These are phyloP conservation scores for Ascaphus truei DNA, from an alignment of 2,113 vertebrate genomes.

Conservation along the genomic window DNA sequence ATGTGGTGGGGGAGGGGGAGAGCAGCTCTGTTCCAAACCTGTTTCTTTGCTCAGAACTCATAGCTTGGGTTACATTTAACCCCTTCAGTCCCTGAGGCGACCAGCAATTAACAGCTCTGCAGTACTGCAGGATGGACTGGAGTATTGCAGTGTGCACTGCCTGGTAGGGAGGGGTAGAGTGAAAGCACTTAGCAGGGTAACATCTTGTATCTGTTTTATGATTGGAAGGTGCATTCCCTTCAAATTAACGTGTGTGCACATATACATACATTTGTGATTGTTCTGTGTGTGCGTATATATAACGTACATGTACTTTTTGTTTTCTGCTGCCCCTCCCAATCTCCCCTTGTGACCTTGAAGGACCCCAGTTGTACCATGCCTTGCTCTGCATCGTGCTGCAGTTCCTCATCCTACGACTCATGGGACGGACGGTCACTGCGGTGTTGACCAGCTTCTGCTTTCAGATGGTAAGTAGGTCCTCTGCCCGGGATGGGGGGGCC, in stretches of 20 bases:
- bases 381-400: slow-evolving; percentile 81
- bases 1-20: too few relatives aligned
- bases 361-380: slow-evolving; percentile 83
- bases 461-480: slow-evolving; percentile 81
- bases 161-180: too few relatives aligned
- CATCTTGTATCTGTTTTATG: too few relatives aligned
- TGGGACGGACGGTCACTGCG: slow-evolving; percentile 89
- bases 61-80: too few relatives aligned
- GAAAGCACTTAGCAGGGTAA: too few relatives aligned
- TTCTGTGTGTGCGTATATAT: background rate
- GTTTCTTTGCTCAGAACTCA: background rate
- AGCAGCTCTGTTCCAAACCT: background rate
- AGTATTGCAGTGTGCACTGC: too few relatives aligned
- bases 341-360: slow-evolving; percentile 62
- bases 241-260: background rate
- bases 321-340: background rate
- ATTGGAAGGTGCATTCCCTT: too few relatives aligned
- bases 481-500: background rate
- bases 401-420: slow-evolving; percentile 92
- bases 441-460: slow-evolving; percentile 82
- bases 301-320: background rate
- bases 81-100: too few relatives aligned
- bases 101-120: too few relatives aligned
- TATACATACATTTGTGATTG: background rate
- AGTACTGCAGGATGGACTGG: too few relatives aligned